Conservation (phyloP, 2,797 vertebrate species). For the Halcyon chelicuti region DNA sequence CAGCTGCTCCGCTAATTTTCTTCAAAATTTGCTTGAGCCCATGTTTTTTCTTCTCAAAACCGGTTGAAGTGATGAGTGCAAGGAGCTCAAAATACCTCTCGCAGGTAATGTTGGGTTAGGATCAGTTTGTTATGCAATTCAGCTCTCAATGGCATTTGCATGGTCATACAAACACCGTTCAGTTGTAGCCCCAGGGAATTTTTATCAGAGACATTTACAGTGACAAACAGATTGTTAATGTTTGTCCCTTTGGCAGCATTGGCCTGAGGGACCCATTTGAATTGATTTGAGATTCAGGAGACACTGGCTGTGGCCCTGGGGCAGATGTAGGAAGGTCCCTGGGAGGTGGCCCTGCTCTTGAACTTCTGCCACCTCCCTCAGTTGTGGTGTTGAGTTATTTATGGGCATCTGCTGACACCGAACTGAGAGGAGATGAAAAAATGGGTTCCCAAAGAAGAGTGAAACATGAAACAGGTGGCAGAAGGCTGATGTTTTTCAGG, state of each 20-base stretch:
- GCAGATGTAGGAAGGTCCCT: neutral
- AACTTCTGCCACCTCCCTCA: neutral
- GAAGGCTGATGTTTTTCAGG: neutral
- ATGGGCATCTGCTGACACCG: neutral
- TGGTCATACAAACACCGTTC: neutral
- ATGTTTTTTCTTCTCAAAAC: neutral
- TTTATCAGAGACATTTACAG: neutral
- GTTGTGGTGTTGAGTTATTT: neutral
- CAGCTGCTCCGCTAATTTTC: neutral
- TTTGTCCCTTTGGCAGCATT: neutral
- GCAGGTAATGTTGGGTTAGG: neutral
- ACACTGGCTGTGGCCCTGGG: neutral
- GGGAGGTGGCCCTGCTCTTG: neutral
- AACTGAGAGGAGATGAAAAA: neutral
- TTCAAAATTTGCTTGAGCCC: neutral
- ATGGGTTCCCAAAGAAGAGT: neutral
- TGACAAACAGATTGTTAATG: neutral
- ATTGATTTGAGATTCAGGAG: neutral
- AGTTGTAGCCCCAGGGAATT: neutral
- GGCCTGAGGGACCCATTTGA: neutral
- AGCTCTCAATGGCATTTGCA: neutral
- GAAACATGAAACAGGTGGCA: neutral
- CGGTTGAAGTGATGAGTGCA: neutral
- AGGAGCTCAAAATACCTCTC: neutral
- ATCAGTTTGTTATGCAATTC: neutral